Conservation (phyloP, 1,140 invertebrate genomes). For the Rhopalosiphum padi region DNA sequence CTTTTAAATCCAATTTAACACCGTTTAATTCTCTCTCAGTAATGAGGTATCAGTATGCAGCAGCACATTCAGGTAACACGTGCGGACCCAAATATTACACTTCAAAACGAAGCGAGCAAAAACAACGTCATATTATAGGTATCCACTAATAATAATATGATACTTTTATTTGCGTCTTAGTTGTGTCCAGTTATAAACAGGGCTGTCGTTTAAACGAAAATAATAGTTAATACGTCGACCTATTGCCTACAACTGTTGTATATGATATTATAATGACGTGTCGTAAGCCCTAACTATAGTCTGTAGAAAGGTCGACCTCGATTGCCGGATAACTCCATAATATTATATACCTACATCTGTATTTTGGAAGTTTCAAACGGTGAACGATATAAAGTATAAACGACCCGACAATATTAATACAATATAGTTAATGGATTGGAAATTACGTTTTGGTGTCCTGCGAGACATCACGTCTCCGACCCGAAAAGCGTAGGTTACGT, state of each 20-base stretch:
- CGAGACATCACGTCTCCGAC: not conserved
- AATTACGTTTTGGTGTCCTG: not conserved
- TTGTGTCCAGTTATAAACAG: not conserved
- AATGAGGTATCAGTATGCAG: not conserved
- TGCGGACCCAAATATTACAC: not conserved
- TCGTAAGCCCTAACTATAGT: not conserved
- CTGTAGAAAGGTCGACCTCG: not conserved
- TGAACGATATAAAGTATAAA: not conserved
- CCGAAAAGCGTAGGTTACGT: not conserved
- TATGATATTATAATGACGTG: not conserved
- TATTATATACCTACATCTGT: not conserved
- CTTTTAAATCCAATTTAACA: not conserved
- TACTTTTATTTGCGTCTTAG: not conserved
- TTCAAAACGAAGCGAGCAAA: not conserved
- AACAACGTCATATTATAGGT: not conserved
- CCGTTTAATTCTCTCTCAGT: not conserved
- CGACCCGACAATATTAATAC: not conserved
- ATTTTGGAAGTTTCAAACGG: not conserved
- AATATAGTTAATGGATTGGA: conserved; percentile 3
- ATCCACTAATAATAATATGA: not conserved
- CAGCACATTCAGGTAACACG: not conserved
- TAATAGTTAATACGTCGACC: not conserved
- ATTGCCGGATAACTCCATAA: not conserved
- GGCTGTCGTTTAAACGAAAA: not conserved
- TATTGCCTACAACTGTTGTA: not conserved